Percentiles rank a stretch among this genome's conserved stretches.
Evolutionary conservation across 2,888 invertebrate genomes (phyloP).

Genomic region (Petrophora chlorosata): DNA sequence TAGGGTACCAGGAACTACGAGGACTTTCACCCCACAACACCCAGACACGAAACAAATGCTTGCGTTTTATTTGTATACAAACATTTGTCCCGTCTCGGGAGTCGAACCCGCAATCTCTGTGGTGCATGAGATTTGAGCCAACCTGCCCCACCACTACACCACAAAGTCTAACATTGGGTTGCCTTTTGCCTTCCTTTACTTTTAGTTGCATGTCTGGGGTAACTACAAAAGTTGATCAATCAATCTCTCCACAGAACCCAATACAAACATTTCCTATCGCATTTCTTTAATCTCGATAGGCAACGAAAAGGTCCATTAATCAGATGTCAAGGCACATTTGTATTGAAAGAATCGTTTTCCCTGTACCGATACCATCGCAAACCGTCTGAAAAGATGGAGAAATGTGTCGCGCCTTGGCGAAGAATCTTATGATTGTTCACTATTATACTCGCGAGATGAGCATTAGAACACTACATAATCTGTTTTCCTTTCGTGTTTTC

Average conservation of each 20-base stretch:
- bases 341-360: slow-evolving; percentile 51
- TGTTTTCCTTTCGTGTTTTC: slow-evolving; percentile 5
- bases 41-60: too few relatives aligned
- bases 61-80: too few relatives aligned
- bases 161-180: too few relatives aligned
- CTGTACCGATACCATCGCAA: slow-evolving; percentile 45
- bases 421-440: slow-evolving; percentile 31
- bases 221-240: slow-evolving; percentile 6
- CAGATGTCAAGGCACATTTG: slow-evolving; percentile 59
- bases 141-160: too few relatives aligned
- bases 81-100: too few relatives aligned
- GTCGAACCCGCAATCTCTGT: too few relatives aligned
- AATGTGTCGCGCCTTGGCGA: slow-evolving; percentile 48
- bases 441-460: slow-evolving; percentile 9
- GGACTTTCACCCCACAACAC: too few relatives aligned
- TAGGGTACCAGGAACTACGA: too few relatives aligned
- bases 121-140: too few relatives aligned
- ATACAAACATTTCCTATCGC: slow-evolving; percentile 38
- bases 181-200: too few relatives aligned
- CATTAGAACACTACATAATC: slow-evolving; percentile 17
- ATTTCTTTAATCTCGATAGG: slow-evolving; percentile 48
- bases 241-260: slow-evolving; percentile 14
- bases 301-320: slow-evolving; percentile 56
- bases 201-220: background rate
- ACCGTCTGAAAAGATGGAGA: slow-evolving; percentile 50